Conservation (phyloP, 2,113 vertebrate genomes). For the Pterocles burchelli region DNA sequence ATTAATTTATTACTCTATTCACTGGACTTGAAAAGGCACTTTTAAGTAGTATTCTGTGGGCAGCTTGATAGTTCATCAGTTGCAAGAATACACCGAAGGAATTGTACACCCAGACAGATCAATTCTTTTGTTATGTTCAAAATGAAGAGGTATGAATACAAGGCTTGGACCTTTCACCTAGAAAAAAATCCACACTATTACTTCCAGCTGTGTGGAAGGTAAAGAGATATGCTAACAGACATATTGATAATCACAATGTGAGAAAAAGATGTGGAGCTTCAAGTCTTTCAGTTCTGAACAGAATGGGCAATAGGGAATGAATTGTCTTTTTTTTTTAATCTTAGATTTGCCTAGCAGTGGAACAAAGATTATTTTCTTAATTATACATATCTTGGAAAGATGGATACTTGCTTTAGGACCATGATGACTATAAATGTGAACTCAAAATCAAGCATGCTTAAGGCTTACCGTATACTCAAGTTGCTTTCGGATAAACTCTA, state of each 20-base stretch:
- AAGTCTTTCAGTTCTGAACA: fast-evolving
- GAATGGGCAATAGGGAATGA: not conserved
- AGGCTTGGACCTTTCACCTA: not conserved
- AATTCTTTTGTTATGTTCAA: not conserved
- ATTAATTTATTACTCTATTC: not conserved
- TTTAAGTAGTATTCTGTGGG: not conserved
- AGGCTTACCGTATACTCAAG: not conserved
- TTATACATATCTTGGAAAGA: not conserved
- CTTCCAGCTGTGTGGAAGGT: not conserved
- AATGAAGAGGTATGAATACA: not conserved
- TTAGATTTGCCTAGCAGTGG: not conserved
- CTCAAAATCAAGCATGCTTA: not conserved
- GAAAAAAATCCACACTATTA: not conserved
- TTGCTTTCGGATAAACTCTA: not conserved
- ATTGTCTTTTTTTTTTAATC: not conserved
- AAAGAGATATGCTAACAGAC: not conserved
- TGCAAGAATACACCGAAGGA: not conserved
- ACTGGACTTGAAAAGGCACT: not conserved
- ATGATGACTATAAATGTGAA: fast-evolving
- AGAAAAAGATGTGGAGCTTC: not conserved
- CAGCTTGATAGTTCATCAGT: not conserved
- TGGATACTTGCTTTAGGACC: not conserved
- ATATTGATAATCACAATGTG: not conserved
- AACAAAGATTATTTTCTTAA: not conserved
- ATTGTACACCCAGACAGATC: not conserved